phyloP scores from a whole-genome alignment of 2,797 vertebrate genomes.

The Helarctos malayanus region DNA sequence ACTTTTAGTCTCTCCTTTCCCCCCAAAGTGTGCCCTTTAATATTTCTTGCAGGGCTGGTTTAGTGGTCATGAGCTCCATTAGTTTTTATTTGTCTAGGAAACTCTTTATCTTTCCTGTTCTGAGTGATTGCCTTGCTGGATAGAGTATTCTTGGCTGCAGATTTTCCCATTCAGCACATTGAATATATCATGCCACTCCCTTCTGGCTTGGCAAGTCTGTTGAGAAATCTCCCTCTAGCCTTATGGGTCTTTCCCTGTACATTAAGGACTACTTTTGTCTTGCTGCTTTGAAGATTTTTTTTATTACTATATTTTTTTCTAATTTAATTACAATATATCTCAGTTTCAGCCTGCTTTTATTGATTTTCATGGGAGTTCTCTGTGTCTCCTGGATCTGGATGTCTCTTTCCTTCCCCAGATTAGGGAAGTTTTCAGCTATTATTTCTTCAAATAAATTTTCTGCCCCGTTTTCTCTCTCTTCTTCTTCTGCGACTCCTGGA shows the following conservation, averaged over 20 bases:
- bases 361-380: not conserved
- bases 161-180: not conserved
- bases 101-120: not conserved
- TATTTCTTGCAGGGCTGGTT: too few relatives aligned
- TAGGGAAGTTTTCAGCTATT: not conserved
- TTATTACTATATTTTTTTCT: not conserved
- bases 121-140: not conserved
- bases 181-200: not conserved
- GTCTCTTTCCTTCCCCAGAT: not conserved
- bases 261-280: not conserved
- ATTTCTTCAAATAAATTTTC: not conserved
- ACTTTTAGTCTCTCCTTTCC: not conserved
- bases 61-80: not conserved
- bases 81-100: not conserved
- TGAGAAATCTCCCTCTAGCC: not conserved
- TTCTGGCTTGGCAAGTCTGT: not conserved
- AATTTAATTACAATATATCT: not conserved
- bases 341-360: not conserved
- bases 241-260: not conserved
- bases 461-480: not conserved
- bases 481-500: not conserved
- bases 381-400: not conserved
- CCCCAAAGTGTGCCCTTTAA: not conserved
- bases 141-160: not conserved
- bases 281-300: not conserved